Conservation (phyloP, 2,113 vertebrate genomes). For the Turnix velox region DNA sequence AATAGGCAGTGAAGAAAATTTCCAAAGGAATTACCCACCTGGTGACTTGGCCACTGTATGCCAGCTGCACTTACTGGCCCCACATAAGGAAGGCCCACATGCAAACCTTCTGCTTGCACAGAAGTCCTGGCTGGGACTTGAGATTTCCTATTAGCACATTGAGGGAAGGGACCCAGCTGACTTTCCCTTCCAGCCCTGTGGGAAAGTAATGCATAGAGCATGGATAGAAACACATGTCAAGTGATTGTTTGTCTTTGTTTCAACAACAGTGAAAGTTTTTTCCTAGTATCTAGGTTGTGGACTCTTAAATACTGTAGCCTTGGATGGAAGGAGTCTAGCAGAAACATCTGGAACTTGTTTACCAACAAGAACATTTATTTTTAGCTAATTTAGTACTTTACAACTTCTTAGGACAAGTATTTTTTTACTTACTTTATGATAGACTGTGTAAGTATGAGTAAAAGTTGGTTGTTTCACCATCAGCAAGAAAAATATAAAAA, state of each 20-base stretch:
- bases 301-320: neutral
- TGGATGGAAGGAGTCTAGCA: neutral
- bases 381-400: neutral
- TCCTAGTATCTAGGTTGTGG: fast-evolving
- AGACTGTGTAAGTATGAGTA: neutral
- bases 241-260: neutral
- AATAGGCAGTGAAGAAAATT: neutral
- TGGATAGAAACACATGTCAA: neutral
- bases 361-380: neutral
- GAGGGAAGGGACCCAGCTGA: neutral
- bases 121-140: neutral
- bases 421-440: neutral
- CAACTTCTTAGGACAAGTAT: neutral
- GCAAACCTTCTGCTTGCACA: neutral
- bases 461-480: neutral
- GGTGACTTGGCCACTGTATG: neutral
- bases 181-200: neutral
- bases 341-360: neutral
- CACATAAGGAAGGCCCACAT: neutral
- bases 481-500: neutral
- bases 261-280: neutral
- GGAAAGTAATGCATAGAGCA: fast-evolving
- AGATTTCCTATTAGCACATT: neutral
- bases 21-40: neutral
- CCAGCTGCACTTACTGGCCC: neutral